These are phyloP conservation scores for Hydropsyche tenuis DNA, from an alignment of 1,140 invertebrate genomes.

Conservation along the genomic window DNA sequence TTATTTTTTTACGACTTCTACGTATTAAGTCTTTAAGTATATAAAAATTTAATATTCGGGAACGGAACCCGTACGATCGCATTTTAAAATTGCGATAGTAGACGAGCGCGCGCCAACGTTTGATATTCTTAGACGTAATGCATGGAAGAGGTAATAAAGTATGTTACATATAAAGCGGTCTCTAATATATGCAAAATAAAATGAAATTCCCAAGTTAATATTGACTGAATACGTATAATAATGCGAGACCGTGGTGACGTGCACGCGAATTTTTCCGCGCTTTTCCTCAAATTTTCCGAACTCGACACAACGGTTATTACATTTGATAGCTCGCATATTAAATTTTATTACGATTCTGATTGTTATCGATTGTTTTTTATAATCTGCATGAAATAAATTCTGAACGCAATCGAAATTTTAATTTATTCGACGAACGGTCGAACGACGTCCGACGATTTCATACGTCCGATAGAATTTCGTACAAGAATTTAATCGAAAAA, in stretches of 20 bases:
- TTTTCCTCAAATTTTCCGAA: slow-evolving; percentile 1
- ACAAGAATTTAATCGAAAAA: slow-evolving; percentile 4
- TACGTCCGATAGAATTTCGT: background rate
- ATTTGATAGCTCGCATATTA: background rate
- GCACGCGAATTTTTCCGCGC: slow-evolving; percentile 6
- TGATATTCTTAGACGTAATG: slow-evolving; percentile 37
- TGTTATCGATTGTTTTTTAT: too few relatives aligned
- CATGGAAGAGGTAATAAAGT: slow-evolving; percentile 49
- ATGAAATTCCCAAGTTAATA: slow-evolving; percentile 50
- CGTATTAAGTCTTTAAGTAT: too few relatives aligned
- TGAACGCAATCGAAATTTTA: too few relatives aligned
- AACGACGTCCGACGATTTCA: background rate
- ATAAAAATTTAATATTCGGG: too few relatives aligned
- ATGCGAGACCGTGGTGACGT: slow-evolving; percentile 36
- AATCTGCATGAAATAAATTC: too few relatives aligned
- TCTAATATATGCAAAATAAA: slow-evolving; percentile 52
- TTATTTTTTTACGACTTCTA: background rate
- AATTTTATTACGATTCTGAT: background rate
- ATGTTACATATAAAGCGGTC: slow-evolving; percentile 50
- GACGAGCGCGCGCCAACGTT: slow-evolving; percentile 14
- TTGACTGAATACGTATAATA: slow-evolving; percentile 50
- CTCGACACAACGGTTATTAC: background rate
- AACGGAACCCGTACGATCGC: too few relatives aligned
- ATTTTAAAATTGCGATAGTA: background rate
- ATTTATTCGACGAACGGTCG: too few relatives aligned